Conservation (phyloP, 2,888 invertebrate species). For the Cheilosia urbana region DNA sequence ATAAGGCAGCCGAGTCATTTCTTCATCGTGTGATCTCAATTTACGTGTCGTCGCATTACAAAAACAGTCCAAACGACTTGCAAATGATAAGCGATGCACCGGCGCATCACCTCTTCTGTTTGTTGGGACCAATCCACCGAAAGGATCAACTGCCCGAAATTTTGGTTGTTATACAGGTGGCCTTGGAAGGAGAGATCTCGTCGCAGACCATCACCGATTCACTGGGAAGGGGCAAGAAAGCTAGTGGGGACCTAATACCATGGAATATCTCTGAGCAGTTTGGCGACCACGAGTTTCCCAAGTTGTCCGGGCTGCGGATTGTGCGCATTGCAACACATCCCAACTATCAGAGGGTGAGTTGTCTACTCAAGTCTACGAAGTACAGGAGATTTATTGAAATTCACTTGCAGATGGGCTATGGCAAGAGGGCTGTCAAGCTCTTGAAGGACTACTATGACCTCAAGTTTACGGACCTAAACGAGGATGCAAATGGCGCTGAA, state of each 20-base stretch:
- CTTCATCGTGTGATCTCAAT: constrained; percentile 95
- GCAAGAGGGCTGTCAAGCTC: constrained; percentile 92
- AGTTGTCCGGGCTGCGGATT: constrained; percentile 94
- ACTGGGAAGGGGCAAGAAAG: constrained; percentile 93
- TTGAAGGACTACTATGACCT: constrained; percentile 95
- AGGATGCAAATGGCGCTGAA: constrained; percentile 80
- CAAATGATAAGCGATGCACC: constrained; percentile 99
- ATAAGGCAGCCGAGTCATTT: constrained; percentile 96
- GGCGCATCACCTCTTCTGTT: constrained; percentile 97
- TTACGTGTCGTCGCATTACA: constrained; percentile 99
- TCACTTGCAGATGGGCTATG: constrained; percentile 95
- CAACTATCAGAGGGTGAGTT: constrained; percentile 93
- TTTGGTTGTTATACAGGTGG: constrained; percentile 95
- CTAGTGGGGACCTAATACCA: constrained; percentile 98
- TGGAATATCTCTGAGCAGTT: constrained; percentile 99
- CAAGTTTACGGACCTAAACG: constrained; percentile 89
- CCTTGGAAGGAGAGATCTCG: constrained; percentile 90
- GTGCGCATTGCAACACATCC: constrained; percentile 99
- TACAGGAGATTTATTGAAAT: not conserved
- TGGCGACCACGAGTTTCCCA: constrained; percentile 96
- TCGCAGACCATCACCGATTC: constrained; percentile 89
- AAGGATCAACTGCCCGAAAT: constrained; percentile 94
- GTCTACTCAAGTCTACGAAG: too few relatives aligned
- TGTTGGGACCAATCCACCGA: constrained; percentile 93
- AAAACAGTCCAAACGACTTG: constrained; percentile 99